Evolutionary conservation across 2,888 invertebrate genomes (phyloP).

Genomic region (Heteromurus nitidus): DNA sequence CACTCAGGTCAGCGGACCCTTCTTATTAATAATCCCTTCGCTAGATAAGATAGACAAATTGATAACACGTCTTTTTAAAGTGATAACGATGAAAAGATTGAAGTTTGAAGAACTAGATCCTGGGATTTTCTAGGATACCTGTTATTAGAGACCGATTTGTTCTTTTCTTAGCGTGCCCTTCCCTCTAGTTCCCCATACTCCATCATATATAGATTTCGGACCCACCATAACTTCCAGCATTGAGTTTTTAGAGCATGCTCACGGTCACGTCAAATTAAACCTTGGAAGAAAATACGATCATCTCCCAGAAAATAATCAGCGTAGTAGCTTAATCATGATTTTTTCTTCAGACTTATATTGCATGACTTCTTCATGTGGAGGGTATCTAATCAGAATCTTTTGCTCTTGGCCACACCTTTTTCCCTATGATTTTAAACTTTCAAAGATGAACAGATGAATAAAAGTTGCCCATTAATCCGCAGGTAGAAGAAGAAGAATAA

Average conservation of each 20-base stretch:
- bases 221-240: too few relatives aligned
- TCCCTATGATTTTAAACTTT: conserved; percentile 1
- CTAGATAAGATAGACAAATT: conserved; percentile 47
- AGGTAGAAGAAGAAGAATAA: too few relatives aligned
- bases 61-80: conserved; percentile 40
- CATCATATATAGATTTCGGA: too few relatives aligned
- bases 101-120: conserved; percentile 19
- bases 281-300: conserved; percentile 2
- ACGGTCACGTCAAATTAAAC: conserved; percentile 14
- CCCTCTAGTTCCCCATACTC: too few relatives aligned
- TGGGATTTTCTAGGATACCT: too few relatives aligned
- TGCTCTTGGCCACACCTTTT: conserved; percentile 45
- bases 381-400: conserved; percentile 32
- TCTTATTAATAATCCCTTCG: conserved; percentile 36
- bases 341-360: conserved; percentile 2
- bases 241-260: too few relatives aligned
- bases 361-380: background rate
- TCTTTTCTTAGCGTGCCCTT: too few relatives aligned
- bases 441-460: background rate
- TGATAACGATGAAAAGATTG: conserved; percentile 38
- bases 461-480: conserved; percentile 32
- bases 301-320: conserved; percentile 23
- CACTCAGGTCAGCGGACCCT: too few relatives aligned
- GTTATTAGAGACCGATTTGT: too few relatives aligned
- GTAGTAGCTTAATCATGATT: conserved; percentile 7